phyloP scores from a whole-genome alignment of 2,888 invertebrate genomes.

The Amphimallon solstitiale region DNA sequence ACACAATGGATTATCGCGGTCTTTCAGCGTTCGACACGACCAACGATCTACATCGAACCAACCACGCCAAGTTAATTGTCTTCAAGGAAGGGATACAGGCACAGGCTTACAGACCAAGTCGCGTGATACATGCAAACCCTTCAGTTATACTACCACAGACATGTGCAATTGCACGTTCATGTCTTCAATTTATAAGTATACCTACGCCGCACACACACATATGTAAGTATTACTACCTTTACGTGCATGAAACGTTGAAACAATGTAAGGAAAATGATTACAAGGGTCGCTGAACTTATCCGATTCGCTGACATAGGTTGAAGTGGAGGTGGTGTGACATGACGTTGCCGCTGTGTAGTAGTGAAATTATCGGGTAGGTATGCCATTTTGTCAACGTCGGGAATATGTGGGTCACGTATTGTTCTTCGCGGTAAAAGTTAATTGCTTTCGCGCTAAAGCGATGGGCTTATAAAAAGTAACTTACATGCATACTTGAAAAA shows the following conservation, averaged over 20 bases:
- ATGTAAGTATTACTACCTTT: background rate
- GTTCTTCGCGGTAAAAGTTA: conserved; percentile 24
- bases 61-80: conserved; percentile 29
- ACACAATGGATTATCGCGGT: conserved; percentile 23
- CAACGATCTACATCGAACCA: conserved; percentile 15
- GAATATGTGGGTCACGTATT: conserved; percentile 30
- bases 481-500: no score
- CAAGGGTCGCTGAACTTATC: conserved; percentile 28
- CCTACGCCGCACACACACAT: background rate
- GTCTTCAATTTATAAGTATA: background rate
- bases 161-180: background rate
- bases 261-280: conserved; percentile 18
- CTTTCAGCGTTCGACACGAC: conserved; percentile 5
- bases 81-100: background rate
- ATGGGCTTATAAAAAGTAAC: no score
- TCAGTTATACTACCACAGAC: background rate
- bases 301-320: conserved; percentile 1
- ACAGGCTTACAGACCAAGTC: no score
- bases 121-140: conserved; percentile 28
- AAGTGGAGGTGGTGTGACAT: background rate
- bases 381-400: conserved; percentile 26
- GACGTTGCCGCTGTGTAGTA: no score
- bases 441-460: no score
- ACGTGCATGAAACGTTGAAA: conserved; percentile 7
- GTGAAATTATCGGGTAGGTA: conserved; percentile 28